Conservation (phyloP, 2,113 vertebrate genomes). For the Ammodytes dubius region DNA sequence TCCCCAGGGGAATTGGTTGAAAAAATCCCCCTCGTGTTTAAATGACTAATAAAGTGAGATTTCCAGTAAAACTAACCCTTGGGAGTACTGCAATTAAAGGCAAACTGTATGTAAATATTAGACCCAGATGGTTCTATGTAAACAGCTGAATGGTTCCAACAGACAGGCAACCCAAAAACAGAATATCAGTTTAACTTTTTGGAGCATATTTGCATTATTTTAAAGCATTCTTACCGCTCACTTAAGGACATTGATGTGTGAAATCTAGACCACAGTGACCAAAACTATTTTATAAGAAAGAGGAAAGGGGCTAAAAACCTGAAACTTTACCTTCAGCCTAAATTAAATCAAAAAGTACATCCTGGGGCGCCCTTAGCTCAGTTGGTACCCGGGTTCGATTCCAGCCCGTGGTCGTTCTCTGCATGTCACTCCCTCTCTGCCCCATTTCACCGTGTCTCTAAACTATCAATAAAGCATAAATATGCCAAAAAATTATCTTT, state of each 20-base stretch:
- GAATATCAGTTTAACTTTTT: neutral
- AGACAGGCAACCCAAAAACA: neutral
- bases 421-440: too few species aligned
- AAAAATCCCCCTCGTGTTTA: neutral
- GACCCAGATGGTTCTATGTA: neutral
- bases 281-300: too few species aligned
- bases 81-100: neutral
- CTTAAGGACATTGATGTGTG: neutral
- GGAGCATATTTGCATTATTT: slow-evolving; percentile 10
- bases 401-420: too few species aligned
- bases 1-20: neutral
- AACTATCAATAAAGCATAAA: too few species aligned
- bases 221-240: neutral
- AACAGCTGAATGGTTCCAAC: neutral
- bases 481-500: too few species aligned
- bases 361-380: too few species aligned
- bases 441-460: too few species aligned
- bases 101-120: neutral
- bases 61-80: neutral
- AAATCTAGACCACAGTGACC: neutral
- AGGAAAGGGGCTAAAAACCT: too few species aligned
- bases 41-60: neutral
- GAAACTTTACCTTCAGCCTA: too few species aligned
- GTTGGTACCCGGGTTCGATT: too few species aligned
- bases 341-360: too few species aligned